These are phyloP conservation scores for Chaenodraco wilsoni DNA, from an alignment of 2,797 vertebrate species.

Conservation along the genomic window DNA sequence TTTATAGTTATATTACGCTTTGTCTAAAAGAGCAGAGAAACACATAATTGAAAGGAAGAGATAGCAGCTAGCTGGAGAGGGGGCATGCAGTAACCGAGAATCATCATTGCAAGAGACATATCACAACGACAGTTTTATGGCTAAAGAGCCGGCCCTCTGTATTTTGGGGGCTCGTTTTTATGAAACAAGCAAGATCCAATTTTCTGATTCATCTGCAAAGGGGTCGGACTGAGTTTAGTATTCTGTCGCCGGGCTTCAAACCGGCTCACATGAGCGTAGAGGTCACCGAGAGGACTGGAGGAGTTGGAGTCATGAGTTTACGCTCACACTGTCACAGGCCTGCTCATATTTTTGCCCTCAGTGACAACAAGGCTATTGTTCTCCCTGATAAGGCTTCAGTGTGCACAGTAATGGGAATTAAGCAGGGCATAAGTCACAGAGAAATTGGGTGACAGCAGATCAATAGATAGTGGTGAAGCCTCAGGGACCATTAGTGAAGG, in stretches of 20 bases:
- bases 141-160: slow-evolving; percentile 57
- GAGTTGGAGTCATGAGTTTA: slow-evolving; percentile 80
- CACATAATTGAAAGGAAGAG: slow-evolving; percentile 82
- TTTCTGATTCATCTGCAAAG: slow-evolving; percentile 83
- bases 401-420: slow-evolving; percentile 84
- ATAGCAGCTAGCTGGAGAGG: slow-evolving; percentile 66
- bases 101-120: slow-evolving; percentile 76
- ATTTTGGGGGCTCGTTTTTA: slow-evolving; percentile 70
- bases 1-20: slow-evolving; percentile 87
- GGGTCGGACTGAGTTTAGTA: slow-evolving; percentile 64
- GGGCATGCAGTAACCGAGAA: slow-evolving; percentile 54
- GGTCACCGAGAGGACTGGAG: slow-evolving; percentile 77
- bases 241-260: slow-evolving; percentile 44
- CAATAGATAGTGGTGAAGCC: slow-evolving; percentile 81
- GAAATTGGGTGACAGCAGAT: slow-evolving; percentile 84
- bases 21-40: slow-evolving; percentile 83
- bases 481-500: slow-evolving; percentile 78
- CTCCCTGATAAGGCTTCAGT: slow-evolving; percentile 81
- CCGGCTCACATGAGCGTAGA: slow-evolving; percentile 58
- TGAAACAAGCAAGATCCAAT: slow-evolving; percentile 80
- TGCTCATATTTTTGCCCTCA: slow-evolving; percentile 77
- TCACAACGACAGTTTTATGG: slow-evolving; percentile 81
- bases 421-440: slow-evolving; percentile 80
- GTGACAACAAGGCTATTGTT: slow-evolving; percentile 82
- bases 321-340: slow-evolving; percentile 67